phyloP scores from a whole-genome alignment of 2,888 invertebrate species.

The Mamestra brassicae region DNA sequence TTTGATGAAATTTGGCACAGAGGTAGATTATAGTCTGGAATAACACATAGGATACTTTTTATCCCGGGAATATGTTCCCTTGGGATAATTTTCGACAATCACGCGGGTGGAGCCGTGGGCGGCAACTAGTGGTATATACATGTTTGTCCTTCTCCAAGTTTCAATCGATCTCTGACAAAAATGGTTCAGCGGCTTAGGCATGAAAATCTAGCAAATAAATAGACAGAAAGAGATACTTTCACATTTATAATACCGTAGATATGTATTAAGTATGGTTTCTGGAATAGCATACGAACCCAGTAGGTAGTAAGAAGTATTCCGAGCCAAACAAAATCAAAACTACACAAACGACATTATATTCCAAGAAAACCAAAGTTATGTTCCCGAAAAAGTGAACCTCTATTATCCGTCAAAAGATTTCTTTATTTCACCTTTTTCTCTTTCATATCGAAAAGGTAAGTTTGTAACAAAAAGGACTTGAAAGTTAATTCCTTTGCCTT shows the following conservation, averaged over 20 bases:
- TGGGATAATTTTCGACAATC: too few relatives aligned
- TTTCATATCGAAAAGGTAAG: constrained; percentile 52
- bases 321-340: constrained; percentile 22
- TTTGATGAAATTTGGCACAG: too few relatives aligned
- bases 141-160: too few relatives aligned
- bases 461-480: constrained; percentile 61
- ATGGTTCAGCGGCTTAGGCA: too few relatives aligned
- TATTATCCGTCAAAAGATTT: constrained; percentile 65
- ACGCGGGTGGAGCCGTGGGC: too few relatives aligned
- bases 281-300: background rate
- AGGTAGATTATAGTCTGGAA: too few relatives aligned
- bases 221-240: too few relatives aligned
- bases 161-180: too few relatives aligned
- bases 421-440: constrained; percentile 51
- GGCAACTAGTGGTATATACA: too few relatives aligned
- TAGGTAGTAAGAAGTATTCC: background rate
- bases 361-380: constrained; percentile 44
- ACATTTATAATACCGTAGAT: background rate
- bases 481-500: constrained; percentile 63
- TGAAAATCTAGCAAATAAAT: too few relatives aligned
- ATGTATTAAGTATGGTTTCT: background rate
- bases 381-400: constrained; percentile 30
- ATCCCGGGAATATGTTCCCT: too few relatives aligned
- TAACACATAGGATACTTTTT: too few relatives aligned
- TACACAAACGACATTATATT: constrained; percentile 42